These are phyloP conservation scores for Bombus soroeensis DNA, from an alignment of 1,140 invertebrate species.

Conservation along the genomic window DNA sequence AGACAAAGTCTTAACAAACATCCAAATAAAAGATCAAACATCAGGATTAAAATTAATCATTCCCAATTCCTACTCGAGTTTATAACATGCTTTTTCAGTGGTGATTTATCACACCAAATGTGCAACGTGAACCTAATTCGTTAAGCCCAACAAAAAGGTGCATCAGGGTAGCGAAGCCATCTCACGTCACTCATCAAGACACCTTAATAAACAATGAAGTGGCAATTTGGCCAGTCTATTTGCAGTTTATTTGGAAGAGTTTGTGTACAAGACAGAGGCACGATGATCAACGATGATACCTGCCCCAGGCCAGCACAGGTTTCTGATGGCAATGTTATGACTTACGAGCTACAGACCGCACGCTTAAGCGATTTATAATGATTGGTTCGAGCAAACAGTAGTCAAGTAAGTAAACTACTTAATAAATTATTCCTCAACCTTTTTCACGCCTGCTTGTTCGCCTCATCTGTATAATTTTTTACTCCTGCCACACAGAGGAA, in stretches of 20 bases:
- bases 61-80: neutral
- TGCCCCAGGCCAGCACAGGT: neutral
- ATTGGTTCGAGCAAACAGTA: slow-evolving; percentile 38
- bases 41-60: neutral
- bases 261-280: neutral
- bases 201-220: slow-evolving; percentile 29
- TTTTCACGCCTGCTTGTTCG: slow-evolving; percentile 30
- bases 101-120: neutral
- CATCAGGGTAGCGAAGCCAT: neutral
- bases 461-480: slow-evolving; percentile 2
- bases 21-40: neutral
- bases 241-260: slow-evolving; percentile 2
- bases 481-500: neutral
- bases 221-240: slow-evolving; percentile 2
- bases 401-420: slow-evolving; percentile 43
- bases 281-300: slow-evolving; percentile 19
- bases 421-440: slow-evolving; percentile 38
- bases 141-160: no score
- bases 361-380: slow-evolving; percentile 58
- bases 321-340: neutral
- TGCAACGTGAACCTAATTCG: neutral
- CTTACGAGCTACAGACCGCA: neutral
- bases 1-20: neutral
- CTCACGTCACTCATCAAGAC: neutral
- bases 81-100: neutral